Conservation (phyloP, 2,113 vertebrate genomes). For the Willisornis vidua region DNA sequence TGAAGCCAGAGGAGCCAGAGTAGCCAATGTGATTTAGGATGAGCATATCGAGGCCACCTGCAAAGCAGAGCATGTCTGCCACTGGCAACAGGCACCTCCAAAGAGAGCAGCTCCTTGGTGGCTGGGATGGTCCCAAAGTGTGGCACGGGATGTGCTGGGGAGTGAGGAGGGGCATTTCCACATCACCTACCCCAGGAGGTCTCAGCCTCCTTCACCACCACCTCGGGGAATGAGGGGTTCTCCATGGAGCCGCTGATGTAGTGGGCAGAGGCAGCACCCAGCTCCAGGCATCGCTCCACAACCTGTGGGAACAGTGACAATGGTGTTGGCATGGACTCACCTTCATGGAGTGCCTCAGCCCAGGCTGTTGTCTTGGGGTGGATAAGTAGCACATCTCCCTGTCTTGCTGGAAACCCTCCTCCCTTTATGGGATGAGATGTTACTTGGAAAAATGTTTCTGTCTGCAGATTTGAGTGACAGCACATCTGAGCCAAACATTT, state of each 20-base stretch:
- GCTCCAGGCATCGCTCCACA: conserved; percentile 53
- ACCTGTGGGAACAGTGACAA: background rate
- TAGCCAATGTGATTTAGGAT: conserved; percentile 75
- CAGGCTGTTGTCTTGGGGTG: accelerated
- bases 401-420: background rate
- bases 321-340: accelerated
- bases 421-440: background rate
- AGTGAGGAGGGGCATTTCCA: background rate
- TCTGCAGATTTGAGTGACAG: background rate
- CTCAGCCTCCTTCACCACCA: conserved; percentile 68
- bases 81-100: accelerated
- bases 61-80: background rate
- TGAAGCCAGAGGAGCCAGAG: background rate
- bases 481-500: background rate
- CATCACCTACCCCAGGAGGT: conserved; percentile 67
- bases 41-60: conserved; percentile 80
- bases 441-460: background rate
- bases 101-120: accelerated
- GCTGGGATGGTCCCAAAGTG: background rate
- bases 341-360: accelerated
- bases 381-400: accelerated
- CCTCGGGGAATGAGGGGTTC: conserved; percentile 41
- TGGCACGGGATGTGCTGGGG: accelerated
- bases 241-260: conserved; percentile 74
- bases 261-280: conserved; percentile 69